Conservation (phyloP, 1,140 invertebrate species). For the Ruditapes philippinarum region DNA sequence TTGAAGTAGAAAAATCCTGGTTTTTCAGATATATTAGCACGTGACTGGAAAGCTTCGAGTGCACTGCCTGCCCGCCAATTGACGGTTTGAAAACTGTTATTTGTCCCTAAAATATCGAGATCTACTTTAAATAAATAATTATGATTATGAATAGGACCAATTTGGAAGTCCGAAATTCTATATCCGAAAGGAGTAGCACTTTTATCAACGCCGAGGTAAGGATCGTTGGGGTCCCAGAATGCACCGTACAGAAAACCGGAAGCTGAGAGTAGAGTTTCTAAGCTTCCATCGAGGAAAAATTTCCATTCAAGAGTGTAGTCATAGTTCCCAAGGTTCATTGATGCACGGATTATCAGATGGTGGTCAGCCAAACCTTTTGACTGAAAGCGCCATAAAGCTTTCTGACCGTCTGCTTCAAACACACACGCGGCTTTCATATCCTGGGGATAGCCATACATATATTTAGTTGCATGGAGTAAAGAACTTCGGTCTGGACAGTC, state of each 20-base stretch:
- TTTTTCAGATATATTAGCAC: conserved; percentile 40
- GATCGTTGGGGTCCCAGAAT: conserved; percentile 56
- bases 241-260: conserved; percentile 59
- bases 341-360: conserved; percentile 46
- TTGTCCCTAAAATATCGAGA: conserved; percentile 52
- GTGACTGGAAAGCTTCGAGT: conserved; percentile 44
- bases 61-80: conserved; percentile 40
- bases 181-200: conserved; percentile 50
- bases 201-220: conserved; percentile 20
- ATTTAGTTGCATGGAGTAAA: background rate
- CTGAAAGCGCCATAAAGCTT: conserved; percentile 47
- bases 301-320: conserved; percentile 58
- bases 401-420: conserved; percentile 59
- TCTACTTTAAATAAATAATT: conserved; percentile 62
- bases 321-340: conserved; percentile 65
- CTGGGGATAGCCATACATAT: background rate
- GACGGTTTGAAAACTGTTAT: conserved; percentile 52
- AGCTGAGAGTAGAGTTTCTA: conserved; percentile 51
- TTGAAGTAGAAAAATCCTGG: conserved; percentile 59
- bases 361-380: conserved; percentile 33
- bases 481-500: conserved; percentile 49
- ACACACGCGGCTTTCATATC: conserved; percentile 28
- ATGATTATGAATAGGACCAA: conserved; percentile 64
- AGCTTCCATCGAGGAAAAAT: conserved; percentile 33
- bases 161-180: conserved; percentile 39